Conservation (phyloP, 2,113 vertebrate species). For the Dipodomys stephensi region DNA sequence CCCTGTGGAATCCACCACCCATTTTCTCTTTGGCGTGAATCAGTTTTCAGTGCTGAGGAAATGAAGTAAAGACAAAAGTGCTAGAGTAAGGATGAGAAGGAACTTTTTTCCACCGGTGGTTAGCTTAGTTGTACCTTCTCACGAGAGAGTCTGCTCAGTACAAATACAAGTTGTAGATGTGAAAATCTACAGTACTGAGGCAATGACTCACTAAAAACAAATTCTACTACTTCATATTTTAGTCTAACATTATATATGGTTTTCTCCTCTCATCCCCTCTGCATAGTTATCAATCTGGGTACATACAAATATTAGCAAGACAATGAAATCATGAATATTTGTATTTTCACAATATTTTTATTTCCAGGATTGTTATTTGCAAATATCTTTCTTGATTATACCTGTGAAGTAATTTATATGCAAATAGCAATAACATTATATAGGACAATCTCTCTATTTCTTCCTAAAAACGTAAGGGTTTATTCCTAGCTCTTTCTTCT, state of each 20-base stretch:
- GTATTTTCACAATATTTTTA: conserved; percentile 67
- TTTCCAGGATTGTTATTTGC: conserved; percentile 59
- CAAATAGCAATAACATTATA: conserved; percentile 56
- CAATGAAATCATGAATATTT: conserved; percentile 61
- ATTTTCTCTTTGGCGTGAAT: conserved; percentile 6
- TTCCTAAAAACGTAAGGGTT: conserved; percentile 56
- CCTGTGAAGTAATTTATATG: conserved; percentile 69
- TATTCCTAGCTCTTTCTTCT: conserved; percentile 21
- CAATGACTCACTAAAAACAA: conserved; percentile 39
- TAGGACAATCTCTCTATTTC: conserved; percentile 30
- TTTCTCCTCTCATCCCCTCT: conserved; percentile 18
- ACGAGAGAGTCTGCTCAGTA: not conserved
- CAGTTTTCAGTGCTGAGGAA: conserved; percentile 32
- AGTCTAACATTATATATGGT: not conserved
- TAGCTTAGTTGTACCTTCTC: not conserved
- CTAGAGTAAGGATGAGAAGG: not conserved
- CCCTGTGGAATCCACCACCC: not conserved
- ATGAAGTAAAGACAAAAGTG: not conserved
- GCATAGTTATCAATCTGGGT: not conserved
- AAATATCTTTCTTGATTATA: conserved; percentile 67
- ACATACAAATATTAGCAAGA: conserved; percentile 31
- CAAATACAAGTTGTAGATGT: not conserved
- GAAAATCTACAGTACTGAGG: not conserved
- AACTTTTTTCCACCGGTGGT: not conserved
- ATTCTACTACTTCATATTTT: not conserved